Conservation (phyloP, 2,797 vertebrate genomes). For the Moxostoma hubbsi region DNA sequence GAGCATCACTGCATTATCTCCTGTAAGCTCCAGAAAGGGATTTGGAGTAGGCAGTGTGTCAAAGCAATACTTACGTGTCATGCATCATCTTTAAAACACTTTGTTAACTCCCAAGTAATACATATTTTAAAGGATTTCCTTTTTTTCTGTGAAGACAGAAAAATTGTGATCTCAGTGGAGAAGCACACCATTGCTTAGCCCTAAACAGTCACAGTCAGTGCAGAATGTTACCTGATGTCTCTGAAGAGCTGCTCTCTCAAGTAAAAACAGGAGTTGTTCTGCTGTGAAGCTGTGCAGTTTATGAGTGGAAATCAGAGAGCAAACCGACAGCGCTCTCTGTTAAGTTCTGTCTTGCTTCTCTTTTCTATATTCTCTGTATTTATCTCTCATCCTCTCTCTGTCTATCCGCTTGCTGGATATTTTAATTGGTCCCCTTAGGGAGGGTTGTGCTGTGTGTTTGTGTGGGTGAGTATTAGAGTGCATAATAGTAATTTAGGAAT, state of each 20-base stretch:
- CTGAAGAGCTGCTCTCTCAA: constrained; percentile 17
- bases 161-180: too few species aligned
- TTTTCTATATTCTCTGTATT: neutral
- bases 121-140: neutral
- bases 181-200: constrained; percentile 25
- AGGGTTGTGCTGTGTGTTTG: constrained; percentile 35
- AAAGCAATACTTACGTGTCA: constrained; percentile 14
- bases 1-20: constrained; percentile 3
- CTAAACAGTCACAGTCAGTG: constrained; percentile 3
- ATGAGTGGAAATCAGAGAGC: constrained; percentile 26
- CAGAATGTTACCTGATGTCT: constrained; percentile 8
- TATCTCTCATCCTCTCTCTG: neutral
- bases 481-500: constrained; percentile 41
- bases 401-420: constrained; percentile 9
- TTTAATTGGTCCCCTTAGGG: constrained; percentile 48
- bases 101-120: constrained; percentile 7
- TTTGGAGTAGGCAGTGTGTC: neutral
- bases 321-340: constrained; percentile 7
- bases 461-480: constrained; percentile 49
- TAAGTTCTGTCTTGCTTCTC: neutral
- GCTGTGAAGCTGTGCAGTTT: constrained; percentile 18
- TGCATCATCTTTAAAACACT: neutral
- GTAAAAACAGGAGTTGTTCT: constrained; percentile 16
- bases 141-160: constrained; percentile 6
- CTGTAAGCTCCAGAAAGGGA: constrained; percentile 3